Conservation (phyloP, 2,797 vertebrate genomes). For the Cheirogaleus major region DNA sequence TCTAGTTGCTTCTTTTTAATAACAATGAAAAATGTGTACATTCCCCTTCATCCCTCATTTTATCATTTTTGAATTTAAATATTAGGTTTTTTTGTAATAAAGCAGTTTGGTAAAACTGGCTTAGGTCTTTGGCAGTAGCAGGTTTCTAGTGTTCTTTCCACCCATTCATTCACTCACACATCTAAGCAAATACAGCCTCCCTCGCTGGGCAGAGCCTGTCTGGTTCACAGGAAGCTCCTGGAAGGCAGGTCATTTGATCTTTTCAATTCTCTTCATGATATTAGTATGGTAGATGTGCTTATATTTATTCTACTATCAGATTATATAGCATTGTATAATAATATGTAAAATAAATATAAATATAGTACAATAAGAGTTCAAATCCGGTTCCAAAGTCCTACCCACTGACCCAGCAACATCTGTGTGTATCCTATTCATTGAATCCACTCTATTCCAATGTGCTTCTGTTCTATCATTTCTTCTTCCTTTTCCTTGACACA, state of each 20-base stretch:
- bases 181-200: too few species aligned
- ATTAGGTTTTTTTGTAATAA: background rate
- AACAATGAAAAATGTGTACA: background rate
- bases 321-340: background rate
- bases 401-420: background rate
- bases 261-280: background rate
- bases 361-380: background rate
- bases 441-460: rapidly evolving
- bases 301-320: background rate
- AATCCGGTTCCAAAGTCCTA: background rate
- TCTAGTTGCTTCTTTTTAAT: background rate
- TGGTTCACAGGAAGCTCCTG: background rate
- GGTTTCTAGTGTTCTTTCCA: background rate
- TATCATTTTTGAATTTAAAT: background rate
- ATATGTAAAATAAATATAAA: background rate
- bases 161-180: background rate
- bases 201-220: rapidly evolving
- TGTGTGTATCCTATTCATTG: background rate
- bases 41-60: background rate
- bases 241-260: background rate
- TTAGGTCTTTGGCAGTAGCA: background rate
- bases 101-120: background rate
- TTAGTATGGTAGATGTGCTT: background rate
- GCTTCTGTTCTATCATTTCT: background rate
- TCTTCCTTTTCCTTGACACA: background rate